A percentile compares a stretch with the other conserved stretches of the same genome.
phyloP scores from a whole-genome alignment of 30 jellyfish, hydroid and myxozoan species.

The Mastigias papua region DNA sequence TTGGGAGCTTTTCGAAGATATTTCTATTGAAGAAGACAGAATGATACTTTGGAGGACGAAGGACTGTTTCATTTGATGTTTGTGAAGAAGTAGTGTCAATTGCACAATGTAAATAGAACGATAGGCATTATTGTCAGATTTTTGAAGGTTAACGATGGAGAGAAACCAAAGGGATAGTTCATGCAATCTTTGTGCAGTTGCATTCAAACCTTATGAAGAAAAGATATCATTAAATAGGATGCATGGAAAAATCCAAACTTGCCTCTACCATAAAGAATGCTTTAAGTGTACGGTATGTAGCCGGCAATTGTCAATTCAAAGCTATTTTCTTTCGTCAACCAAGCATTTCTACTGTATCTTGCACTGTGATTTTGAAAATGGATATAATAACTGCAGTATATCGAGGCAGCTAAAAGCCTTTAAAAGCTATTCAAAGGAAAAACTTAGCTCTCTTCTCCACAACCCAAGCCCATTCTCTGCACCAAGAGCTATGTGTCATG shows the following conservation, averaged over 20 bases:
- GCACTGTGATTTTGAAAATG: constrained; percentile 87
- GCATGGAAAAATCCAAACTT: constrained; percentile 64
- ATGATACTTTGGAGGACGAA: no score
- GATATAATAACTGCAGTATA: constrained; percentile 74
- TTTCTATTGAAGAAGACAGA: no score
- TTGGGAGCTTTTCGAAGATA: no score
- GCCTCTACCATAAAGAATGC: constrained; percentile 85
- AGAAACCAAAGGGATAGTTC: constrained; percentile 1
- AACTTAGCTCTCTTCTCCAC: constrained; percentile 39
- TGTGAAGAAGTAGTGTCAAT: not conserved
- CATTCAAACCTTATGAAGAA: constrained; percentile 67
- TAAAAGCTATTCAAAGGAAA: constrained; percentile 73
- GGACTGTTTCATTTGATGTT: no score
- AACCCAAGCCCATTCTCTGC: constrained; percentile 66
- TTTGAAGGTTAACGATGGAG: not conserved
- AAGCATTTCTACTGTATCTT: constrained; percentile 83
- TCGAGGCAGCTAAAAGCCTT: constrained; percentile 82
- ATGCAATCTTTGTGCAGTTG: constrained; percentile 75
- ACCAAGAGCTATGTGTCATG: constrained; percentile 27
- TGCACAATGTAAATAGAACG: not conserved
- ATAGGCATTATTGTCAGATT: not conserved
- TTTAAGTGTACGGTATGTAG: constrained; percentile 87
- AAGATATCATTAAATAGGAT: constrained; percentile 68
- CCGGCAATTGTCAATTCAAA: constrained; percentile 68
- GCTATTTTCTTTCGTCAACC: constrained; percentile 83